Percentiles rank a stretch among this genome's conserved stretches.
Evolutionary conservation across 2,113 vertebrate species (phyloP).

Genomic region (Entomyzon cyanotis): DNA sequence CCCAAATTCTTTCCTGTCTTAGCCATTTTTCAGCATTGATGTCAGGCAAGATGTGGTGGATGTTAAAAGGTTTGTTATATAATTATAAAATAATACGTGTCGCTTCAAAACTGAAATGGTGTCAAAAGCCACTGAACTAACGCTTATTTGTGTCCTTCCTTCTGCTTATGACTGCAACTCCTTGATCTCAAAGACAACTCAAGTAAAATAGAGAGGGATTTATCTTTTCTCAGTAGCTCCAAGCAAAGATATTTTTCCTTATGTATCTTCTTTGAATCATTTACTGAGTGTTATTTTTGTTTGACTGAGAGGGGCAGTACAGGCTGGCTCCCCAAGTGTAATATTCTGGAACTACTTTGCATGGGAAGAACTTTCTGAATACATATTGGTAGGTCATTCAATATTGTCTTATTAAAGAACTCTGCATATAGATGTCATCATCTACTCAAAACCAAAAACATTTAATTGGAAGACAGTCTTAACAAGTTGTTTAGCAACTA

Average conservation of each 20-base stretch:
- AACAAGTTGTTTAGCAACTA: neutral
- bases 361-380: neutral
- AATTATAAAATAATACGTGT: neutral
- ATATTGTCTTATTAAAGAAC: neutral
- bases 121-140: neutral
- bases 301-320: neutral
- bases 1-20: neutral
- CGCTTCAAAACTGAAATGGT: neutral
- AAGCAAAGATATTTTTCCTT: neutral
- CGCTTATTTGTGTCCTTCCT: neutral
- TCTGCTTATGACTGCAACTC: neutral
- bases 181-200: neutral
- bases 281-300: neutral
- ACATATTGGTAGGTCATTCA: neutral
- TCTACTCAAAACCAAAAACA: neutral
- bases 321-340: neutral
- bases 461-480: neutral
- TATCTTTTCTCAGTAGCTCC: neutral
- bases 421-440: neutral
- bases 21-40: neutral
- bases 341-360: neutral
- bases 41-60: neutral
- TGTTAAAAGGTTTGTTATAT: neutral
- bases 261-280: neutral
- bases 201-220: neutral